Conservation (phyloP, 2,888 invertebrate genomes). For the Rotaria sp. region DNA sequence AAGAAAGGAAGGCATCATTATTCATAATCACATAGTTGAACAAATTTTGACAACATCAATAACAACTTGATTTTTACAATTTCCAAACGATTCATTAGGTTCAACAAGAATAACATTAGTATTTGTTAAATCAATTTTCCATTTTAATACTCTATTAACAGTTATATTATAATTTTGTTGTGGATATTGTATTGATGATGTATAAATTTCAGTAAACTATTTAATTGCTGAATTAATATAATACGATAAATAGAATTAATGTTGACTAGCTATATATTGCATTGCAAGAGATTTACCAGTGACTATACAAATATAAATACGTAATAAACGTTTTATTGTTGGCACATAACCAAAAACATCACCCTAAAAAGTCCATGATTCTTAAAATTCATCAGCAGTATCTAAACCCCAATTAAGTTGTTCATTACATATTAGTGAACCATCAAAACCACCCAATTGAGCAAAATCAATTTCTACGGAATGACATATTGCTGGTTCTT, state of each 20-base stretch:
- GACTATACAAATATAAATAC: constrained; percentile 44
- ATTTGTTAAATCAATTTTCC: constrained; percentile 31
- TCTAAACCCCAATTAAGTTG: constrained; percentile 45
- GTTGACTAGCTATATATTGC: constrained; percentile 42
- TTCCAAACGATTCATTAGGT: neutral
- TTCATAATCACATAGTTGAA: neutral
- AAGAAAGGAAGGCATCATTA: neutral
- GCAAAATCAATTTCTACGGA: constrained; percentile 42
- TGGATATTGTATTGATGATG: constrained; percentile 44
- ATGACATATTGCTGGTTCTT: constrained; percentile 42
- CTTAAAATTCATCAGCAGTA: constrained; percentile 44
- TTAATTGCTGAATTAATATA: constrained; percentile 40
- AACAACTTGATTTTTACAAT: neutral
- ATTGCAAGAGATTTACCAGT: constrained; percentile 44
- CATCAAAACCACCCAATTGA: constrained; percentile 43
- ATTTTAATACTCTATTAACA: constrained; percentile 32
- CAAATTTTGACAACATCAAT: neutral
- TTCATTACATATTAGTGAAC: constrained; percentile 29
- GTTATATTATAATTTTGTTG: constrained; percentile 41
- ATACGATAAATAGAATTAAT: constrained; percentile 42
- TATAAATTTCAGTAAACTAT: constrained; percentile 44
- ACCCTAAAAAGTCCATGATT: constrained; percentile 49
- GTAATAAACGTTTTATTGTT: constrained; percentile 42
- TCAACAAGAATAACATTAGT: constrained; percentile 10
- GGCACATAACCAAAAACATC: constrained; percentile 43